phyloP scores from a whole-genome alignment of 2,888 invertebrate species.

The Holacanthella duospinosa region DNA sequence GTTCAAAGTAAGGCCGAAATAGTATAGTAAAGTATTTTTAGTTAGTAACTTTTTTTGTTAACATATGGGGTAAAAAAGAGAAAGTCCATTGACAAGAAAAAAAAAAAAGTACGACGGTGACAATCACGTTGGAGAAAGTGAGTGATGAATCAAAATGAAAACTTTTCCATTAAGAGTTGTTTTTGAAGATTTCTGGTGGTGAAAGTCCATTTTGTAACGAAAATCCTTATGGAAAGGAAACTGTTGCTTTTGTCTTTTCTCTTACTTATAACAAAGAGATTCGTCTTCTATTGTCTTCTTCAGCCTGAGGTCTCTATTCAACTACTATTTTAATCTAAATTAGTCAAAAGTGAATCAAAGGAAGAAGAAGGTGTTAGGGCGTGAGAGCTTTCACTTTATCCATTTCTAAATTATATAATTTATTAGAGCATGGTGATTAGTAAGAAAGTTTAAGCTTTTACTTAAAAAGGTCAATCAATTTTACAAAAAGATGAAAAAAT shows the following conservation, averaged over 20 bases:
- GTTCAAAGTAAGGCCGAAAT: no score
- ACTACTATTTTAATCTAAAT: not conserved
- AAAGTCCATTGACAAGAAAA: not conserved
- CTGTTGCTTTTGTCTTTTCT: not conserved
- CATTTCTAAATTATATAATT: no score
- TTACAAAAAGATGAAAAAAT: no score
- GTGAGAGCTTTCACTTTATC: no score
- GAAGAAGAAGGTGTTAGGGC: not conserved
- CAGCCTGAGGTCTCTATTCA: no score
- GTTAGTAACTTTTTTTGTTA: no score
- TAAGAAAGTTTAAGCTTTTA: no score
- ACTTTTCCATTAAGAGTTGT: not conserved
- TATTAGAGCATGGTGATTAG: no score
- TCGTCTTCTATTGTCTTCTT: not conserved
- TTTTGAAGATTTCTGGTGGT: not conserved
- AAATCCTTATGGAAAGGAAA: not conserved
- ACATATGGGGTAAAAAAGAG: no score
- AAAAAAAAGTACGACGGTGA: not conserved
- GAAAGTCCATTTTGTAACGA: not conserved
- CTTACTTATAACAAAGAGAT: not conserved
- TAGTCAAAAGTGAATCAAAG: not conserved
- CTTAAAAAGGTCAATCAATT: no score
- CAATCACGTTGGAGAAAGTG: not conserved
- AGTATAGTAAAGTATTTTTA: no score
- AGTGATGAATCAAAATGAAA: not conserved